A percentile compares a stretch with the other conserved stretches of the same genome.
Evolutionary conservation across 1,140 invertebrate genomes (phyloP).

Genomic region (Halyomorpha halys): DNA sequence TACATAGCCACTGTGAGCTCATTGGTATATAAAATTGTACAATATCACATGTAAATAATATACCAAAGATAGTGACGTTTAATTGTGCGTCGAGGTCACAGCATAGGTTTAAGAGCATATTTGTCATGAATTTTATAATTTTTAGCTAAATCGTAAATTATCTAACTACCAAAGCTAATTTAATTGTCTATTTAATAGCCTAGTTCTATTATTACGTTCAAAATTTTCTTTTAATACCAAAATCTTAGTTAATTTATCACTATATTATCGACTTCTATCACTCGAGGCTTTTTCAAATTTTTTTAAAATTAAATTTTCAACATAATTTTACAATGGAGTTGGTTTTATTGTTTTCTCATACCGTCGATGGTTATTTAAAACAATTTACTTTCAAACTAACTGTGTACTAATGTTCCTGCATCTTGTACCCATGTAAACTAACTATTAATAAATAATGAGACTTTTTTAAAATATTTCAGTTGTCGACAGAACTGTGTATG

Average conservation of each 20-base stretch:
- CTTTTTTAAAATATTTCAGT: neutral
- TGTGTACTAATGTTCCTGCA: conserved; percentile 10
- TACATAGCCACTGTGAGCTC: conserved; percentile 13
- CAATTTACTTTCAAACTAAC: conserved; percentile 3
- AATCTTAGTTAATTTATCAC: neutral
- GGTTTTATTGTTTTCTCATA: conserved; percentile 13
- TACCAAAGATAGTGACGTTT: conserved; percentile 20
- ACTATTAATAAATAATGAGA: too few species aligned
- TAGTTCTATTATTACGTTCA: neutral
- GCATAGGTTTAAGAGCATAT: conserved; percentile 6
- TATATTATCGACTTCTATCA: neutral
- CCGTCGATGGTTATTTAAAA: neutral
- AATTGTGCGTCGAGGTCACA: conserved; percentile 9
- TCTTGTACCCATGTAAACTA: too few species aligned
- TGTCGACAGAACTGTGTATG: neutral
- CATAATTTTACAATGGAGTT: conserved; percentile 12
- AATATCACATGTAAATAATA: conserved; percentile 23
- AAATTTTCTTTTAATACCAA: conserved; percentile 2
- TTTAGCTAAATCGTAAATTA: conserved; percentile 8
- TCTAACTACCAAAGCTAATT: conserved; percentile 14
- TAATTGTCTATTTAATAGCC: conserved; percentile 4
- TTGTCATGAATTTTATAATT: conserved; percentile 16
- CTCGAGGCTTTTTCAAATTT: conserved; percentile 1
- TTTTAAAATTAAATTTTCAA: neutral
- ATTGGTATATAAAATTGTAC: conserved; percentile 9